Percentiles rank a stretch among this genome's conserved stretches.
Evolutionary conservation across 2,888 invertebrate genomes (phyloP).

Genomic region (Apotomis turbidana): DNA sequence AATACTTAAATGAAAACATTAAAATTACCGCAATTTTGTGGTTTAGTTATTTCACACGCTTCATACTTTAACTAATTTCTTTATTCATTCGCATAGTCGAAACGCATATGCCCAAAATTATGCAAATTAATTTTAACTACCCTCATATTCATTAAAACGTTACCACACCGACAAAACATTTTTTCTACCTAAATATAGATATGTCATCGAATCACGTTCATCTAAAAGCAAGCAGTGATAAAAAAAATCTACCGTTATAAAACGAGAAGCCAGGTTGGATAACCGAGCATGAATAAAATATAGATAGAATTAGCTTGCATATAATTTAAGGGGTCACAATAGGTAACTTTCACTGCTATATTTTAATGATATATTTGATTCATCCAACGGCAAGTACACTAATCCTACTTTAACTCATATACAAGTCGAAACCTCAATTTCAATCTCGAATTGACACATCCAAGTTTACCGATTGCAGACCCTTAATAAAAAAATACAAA

Average conservation of each 20-base stretch:
- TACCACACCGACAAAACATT: slow-evolving; percentile 72
- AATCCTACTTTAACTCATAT: slow-evolving; percentile 28
- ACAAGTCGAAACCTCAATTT: slow-evolving; percentile 25
- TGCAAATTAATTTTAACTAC: slow-evolving; percentile 52
- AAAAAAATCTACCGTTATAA: slow-evolving; percentile 44
- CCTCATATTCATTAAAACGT: slow-evolving; percentile 55
- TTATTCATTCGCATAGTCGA: slow-evolving; percentile 37
- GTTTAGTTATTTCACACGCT: slow-evolving; percentile 23
- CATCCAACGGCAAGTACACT: slow-evolving; percentile 28
- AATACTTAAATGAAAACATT: slow-evolving; percentile 26
- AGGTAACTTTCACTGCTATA: slow-evolving; percentile 35
- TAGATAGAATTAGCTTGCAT: slow-evolving; percentile 2
- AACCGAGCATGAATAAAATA: slow-evolving; percentile 16
- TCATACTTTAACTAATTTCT: slow-evolving; percentile 25
- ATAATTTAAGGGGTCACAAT: slow-evolving; percentile 39
- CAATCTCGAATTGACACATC: slow-evolving; percentile 39
- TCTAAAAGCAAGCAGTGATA: slow-evolving; percentile 75
- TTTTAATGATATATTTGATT: slow-evolving; percentile 25
- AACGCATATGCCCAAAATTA: slow-evolving; percentile 43
- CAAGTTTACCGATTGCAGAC: slow-evolving; percentile 40
- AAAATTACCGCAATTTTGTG: slow-evolving; percentile 16
- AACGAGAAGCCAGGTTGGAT: slow-evolving; percentile 44
- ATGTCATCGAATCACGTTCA: slow-evolving; percentile 81
- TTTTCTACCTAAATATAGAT: slow-evolving; percentile 80
- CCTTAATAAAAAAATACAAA: slow-evolving; percentile 32